Percentiles rank a stretch among this genome's conserved stretches.
Evolutionary conservation across 2,888 invertebrate species (phyloP).

Genomic region (Philhelius pedissequus): DNA sequence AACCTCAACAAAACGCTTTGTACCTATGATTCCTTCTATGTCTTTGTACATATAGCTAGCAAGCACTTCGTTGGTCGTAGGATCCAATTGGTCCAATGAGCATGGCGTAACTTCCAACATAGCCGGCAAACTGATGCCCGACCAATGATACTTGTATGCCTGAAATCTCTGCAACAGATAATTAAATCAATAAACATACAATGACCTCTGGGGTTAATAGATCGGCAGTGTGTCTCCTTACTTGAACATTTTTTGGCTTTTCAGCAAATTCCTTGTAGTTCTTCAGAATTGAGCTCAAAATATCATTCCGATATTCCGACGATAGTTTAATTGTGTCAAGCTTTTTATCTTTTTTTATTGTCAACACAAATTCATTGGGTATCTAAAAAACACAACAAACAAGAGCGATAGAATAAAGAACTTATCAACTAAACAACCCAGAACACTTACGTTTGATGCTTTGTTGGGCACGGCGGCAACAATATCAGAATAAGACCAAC

Average conservation of each 20-base stretch:
- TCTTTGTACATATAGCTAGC: constrained; percentile 93
- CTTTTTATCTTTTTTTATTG: constrained; percentile 94
- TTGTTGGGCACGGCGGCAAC: constrained; percentile 84
- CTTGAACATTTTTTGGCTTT: constrained; percentile 88
- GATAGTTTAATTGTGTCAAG: constrained; percentile 97
- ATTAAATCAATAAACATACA: neutral
- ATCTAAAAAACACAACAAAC: constrained; percentile 75
- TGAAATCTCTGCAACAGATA: constrained; percentile 84
- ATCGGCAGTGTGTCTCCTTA: constrained; percentile 78
- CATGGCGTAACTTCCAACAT: constrained; percentile 95
- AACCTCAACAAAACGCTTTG: constrained; percentile 52
- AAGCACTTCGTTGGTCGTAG: constrained; percentile 88
- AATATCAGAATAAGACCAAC: constrained; percentile 92
- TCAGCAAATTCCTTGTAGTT: constrained; percentile 89
- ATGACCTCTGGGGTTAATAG: neutral
- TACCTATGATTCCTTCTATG: constrained; percentile 86
- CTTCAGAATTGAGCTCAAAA: constrained; percentile 94
- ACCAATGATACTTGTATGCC: constrained; percentile 98
- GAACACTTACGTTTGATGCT: constrained; percentile 78
- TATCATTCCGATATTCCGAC: constrained; percentile 94
- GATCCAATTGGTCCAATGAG: constrained; percentile 94
- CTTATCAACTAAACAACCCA: constrained; percentile 42
- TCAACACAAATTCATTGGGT: constrained; percentile 86
- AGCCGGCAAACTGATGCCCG: constrained; percentile 92
- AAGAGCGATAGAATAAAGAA: neutral